These are phyloP conservation scores for Andrena minutula DNA, from an alignment of 2,888 invertebrate genomes.

Conservation along the genomic window DNA sequence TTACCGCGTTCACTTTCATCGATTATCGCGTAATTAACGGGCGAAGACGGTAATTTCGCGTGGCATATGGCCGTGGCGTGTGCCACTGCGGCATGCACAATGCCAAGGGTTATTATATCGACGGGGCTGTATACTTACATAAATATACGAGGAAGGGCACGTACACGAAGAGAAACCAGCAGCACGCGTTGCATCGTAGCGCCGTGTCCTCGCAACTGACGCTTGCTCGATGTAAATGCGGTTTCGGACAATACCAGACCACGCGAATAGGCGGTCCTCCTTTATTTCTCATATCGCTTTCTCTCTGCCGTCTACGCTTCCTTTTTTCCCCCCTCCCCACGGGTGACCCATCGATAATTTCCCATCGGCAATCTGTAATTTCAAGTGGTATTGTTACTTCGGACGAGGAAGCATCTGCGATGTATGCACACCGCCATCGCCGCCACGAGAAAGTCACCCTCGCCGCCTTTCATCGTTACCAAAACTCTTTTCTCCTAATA, in stretches of 20 bases:
- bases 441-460: not conserved
- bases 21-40: constrained; percentile 80
- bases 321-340: constrained; percentile 36
- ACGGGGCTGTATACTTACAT: constrained; percentile 74
- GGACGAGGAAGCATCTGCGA: constrained; percentile 78
- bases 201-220: constrained; percentile 78
- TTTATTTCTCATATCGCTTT: constrained; percentile 55
- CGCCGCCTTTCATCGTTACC: constrained; percentile 16
- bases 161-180: constrained; percentile 70
- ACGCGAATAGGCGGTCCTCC: constrained; percentile 61
- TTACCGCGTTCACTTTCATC: constrained; percentile 71
- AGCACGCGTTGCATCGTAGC: constrained; percentile 75
- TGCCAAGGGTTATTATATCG: constrained; percentile 75
- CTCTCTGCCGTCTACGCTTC: constrained; percentile 47
- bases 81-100: constrained; percentile 76
- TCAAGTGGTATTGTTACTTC: constrained; percentile 76
- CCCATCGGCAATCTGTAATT: constrained; percentile 80
- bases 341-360: constrained; percentile 76
- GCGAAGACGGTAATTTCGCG: constrained; percentile 80
- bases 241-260: constrained; percentile 80
- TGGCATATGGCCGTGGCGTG: constrained; percentile 81
- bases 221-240: constrained; percentile 74
- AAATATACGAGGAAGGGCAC: constrained; percentile 71
- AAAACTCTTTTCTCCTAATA: constrained; percentile 25
- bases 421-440: constrained; percentile 27